Base-by-base conservation (phyloP, 2,888 invertebrate genomes). In the Atrina japonica region DNA sequence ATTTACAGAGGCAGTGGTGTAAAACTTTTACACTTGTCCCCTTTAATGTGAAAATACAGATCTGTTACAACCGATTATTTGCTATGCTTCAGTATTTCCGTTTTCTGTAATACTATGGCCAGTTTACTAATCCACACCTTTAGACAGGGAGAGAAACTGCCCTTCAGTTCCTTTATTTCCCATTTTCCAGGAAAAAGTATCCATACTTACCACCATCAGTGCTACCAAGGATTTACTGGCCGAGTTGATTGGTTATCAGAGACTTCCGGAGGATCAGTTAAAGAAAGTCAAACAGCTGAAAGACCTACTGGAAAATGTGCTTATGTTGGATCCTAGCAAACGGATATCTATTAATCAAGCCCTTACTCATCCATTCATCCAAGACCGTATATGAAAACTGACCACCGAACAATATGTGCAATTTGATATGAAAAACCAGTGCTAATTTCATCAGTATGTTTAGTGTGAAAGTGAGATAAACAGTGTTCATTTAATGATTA, bases 281-380 rank as follows among this genome's bases (percentile, higher is more conserved):
- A 94, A 96, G 76, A 99, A 98, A 92, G 96, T 98, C 50, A 93
- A 94, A 9, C 98, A 99, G 88, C 92, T 99, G 41, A 96, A 96
- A 89, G 98, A 99, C 90, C 92, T 99, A 27, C 92, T 99, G 59
- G 98, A 98, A 86, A 94, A 96, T 76, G 95, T 97, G 86, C 93
- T 99, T 76, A 95, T 96, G 92, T 92, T 98, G 63, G 98, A 99
- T 91, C 95, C 98, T 0, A 94, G 95, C 41, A 98, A 98, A 91
- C 93, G 98, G 67, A 95, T 97, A 81, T 95, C 97, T n/a, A 94
- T 98, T 78, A 97, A 97, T 91, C 96, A 97, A 88, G 97, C 97
- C 45, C 93, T 99, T 63, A 94, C 95, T 25, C 98, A 99, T 92
- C 95, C 97, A 0, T 98, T 98, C 91, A 97, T 99, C 88, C 96